A percentile compares a stretch with the other conserved stretches of the same genome.
Conservation (phyloP, 2,113 vertebrate genomes). For the Peromyscus leucopus region DNA sequence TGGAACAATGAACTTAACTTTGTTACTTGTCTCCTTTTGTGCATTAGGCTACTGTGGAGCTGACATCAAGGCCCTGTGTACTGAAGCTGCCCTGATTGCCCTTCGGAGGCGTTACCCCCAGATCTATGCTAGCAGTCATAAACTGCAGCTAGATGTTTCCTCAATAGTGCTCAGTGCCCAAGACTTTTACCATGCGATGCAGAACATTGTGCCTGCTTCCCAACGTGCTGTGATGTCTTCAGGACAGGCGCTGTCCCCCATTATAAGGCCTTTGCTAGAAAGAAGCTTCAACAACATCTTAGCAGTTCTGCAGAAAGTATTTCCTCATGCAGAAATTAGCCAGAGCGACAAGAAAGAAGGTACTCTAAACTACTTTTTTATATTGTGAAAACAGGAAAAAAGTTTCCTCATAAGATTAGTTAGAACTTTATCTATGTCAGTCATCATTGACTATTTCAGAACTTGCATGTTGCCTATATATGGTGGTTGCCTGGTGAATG, state of each 20-base stretch:
- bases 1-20: slow-evolving; percentile 63
- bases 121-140: slow-evolving; percentile 98
- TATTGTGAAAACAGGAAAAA: slow-evolving; percentile 62
- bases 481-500: slow-evolving; percentile 43
- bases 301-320: slow-evolving; percentile 93
- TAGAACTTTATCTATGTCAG: slow-evolving; percentile 22
- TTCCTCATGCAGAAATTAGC: slow-evolving; percentile 95
- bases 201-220: slow-evolving; percentile 96
- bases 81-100: slow-evolving; percentile 96
- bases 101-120: slow-evolving; percentile 97
- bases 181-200: slow-evolving; percentile 97
- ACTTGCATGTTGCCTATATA: neutral
- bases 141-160: slow-evolving; percentile 95
- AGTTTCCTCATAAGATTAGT: slow-evolving; percentile 37
- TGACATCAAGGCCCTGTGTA: slow-evolving; percentile 99
- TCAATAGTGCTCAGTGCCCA: slow-evolving; percentile 95
- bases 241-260: slow-evolving; percentile 93
- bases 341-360: slow-evolving; percentile 94
- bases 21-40: slow-evolving; percentile 77
- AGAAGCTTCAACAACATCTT: slow-evolving; percentile 91
- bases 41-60: slow-evolving; percentile 97
- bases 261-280: slow-evolving; percentile 94
- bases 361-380: slow-evolving; percentile 77
- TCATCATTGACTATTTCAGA: neutral
- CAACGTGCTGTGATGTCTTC: slow-evolving; percentile 95